These are phyloP conservation scores for Taenaris catops DNA, from an alignment of 2,888 invertebrate species.

Conservation along the genomic window DNA sequence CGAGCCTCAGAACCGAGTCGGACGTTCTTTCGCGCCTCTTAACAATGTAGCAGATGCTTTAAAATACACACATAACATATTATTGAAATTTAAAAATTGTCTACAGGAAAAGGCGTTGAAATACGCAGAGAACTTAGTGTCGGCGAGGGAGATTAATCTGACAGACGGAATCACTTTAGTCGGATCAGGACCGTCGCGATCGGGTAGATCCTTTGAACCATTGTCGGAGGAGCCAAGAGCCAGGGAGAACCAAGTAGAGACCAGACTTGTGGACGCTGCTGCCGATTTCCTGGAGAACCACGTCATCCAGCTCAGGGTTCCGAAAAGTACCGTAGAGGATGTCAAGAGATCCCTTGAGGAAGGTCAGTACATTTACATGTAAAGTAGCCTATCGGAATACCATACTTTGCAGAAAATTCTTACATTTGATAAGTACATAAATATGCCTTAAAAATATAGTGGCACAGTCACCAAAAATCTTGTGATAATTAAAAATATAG, in stretches of 20 bases:
- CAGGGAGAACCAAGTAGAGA: constrained; percentile 86
- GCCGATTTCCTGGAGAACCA: constrained; percentile 89
- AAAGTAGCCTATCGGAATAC: too few species aligned
- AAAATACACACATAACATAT: too few species aligned
- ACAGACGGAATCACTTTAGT: constrained; percentile 81
- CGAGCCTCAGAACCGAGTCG: too few species aligned
- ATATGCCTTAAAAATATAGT: too few species aligned
- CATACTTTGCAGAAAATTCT: too few species aligned
- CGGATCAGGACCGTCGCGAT: constrained; percentile 71
- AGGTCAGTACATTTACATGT: constrained; percentile 82
- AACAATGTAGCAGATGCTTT: too few species aligned
- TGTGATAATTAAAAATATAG: too few species aligned
- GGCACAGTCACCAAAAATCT: too few species aligned
- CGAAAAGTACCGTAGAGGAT: constrained; percentile 85
- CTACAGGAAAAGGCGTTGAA: constrained; percentile 84
- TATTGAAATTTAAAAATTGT: neutral
- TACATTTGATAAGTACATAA: too few species aligned
- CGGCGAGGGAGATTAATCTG: constrained; percentile 74
- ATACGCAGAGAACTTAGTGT: constrained; percentile 80
- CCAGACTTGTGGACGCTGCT: constrained; percentile 85
- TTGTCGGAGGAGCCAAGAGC: constrained; percentile 86
- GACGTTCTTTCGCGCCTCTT: too few species aligned
- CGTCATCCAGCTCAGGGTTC: constrained; percentile 89
- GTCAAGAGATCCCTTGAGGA: constrained; percentile 89
- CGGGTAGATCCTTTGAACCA: constrained; percentile 81